Percentiles rank a stretch among this genome's conserved stretches.
These are phyloP conservation scores for Lomographa bimaculata DNA, from an alignment of 2,888 invertebrate species.

Conservation along the genomic window DNA sequence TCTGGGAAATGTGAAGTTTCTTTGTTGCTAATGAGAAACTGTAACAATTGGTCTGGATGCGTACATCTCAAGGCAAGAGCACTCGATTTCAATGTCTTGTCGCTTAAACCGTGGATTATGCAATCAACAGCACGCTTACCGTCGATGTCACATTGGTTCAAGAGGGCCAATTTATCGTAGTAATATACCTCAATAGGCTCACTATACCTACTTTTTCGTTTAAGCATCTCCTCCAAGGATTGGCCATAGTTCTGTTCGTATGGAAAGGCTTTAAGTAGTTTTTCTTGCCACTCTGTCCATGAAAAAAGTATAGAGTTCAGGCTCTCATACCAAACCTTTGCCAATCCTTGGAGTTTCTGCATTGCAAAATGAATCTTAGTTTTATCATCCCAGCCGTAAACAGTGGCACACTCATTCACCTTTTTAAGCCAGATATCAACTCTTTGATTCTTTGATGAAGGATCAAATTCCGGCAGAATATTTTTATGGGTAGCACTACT, in stretches of 20 bases:
- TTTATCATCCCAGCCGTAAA: constrained; percentile 35
- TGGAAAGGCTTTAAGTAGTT: constrained; percentile 34
- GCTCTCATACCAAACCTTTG: constrained; percentile 36
- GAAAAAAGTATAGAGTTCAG: constrained; percentile 27
- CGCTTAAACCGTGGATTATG: constrained; percentile 23
- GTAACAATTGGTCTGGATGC: not conserved
- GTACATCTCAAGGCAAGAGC: constrained; percentile 14
- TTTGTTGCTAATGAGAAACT: not conserved
- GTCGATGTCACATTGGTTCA: not conserved
- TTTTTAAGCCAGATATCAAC: too few relatives aligned
- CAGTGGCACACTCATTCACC: too few relatives aligned
- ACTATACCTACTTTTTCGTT: constrained; percentile 15
- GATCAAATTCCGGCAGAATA: too few relatives aligned
- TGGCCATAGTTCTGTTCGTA: constrained; percentile 36
- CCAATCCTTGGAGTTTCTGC: constrained; percentile 21
- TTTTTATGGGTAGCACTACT: too few relatives aligned
- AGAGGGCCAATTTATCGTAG: not conserved
- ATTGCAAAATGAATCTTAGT: constrained; percentile 21
- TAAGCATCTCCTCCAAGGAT: constrained; percentile 34
- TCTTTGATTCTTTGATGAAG: too few relatives aligned
- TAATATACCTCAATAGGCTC: not conserved
- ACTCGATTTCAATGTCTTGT: constrained; percentile 12
- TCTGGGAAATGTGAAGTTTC: too few relatives aligned
- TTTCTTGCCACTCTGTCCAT: constrained; percentile 39
- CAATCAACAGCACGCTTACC: constrained; percentile 25